Evolutionary conservation across 2,888 invertebrate species (phyloP), one percentile per base, ranked within the genome.

Genomic region (Drosophila neonasuta): DNA sequence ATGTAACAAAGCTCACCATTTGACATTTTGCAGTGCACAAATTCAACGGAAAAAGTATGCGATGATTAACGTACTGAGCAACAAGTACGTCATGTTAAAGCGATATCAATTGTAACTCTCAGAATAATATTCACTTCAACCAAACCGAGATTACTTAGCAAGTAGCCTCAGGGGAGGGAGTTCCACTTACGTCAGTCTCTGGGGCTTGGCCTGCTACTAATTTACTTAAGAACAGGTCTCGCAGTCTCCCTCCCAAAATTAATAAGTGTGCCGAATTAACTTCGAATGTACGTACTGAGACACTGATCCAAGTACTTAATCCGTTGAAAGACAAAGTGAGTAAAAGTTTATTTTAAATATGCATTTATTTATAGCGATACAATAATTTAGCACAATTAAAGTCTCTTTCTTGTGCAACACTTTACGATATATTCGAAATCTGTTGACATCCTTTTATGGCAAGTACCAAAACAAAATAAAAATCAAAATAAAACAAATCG

Each of bases 11-110:
- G 62, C 17, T 32, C 45, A 10, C 32, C 75, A 42, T 69, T 81
- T 79, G 85, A 79, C 85, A 85, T 79, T 80, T 79, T 75, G 51
- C 68, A 58, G 30, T 57, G 55, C 48, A 24, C 8, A 8, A 58
- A 24, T 59, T 59, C 50, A 13, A 34, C 10, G 44, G 61, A 70
- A 24, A 24, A 79, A 65, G 64, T 57, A 63, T 49, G 13, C 54
- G 71, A 63, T 66, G 67, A 71, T 68, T 64, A 63, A 45, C 41
- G 57, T 64, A 24, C 34, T 34, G 8, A 20, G 20, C 32, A n/a
- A 24, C 32, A 36, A 29, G 54, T 48, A 34, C 42, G 56, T 41
- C 56, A 61, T 55, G 1, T 32, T 24, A 1, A 1, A 24, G 24
- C 32, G 9, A 52, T 51, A 51, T 51, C 32, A 36, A 63, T 55